Evolutionary conservation across 2,113 vertebrate species (phyloP).

Genomic region (Dipodomys merriami): DNA sequence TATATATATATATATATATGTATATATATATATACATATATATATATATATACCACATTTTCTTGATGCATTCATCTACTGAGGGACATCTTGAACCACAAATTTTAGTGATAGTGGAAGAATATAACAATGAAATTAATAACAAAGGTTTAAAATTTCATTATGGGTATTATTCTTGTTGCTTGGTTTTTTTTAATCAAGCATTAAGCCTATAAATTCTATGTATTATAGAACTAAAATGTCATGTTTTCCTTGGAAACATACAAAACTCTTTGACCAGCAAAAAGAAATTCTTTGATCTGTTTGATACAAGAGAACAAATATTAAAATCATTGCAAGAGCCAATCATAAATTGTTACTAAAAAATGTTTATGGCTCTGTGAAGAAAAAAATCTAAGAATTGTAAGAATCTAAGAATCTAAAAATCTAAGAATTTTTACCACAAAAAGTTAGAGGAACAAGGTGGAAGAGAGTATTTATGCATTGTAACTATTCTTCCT

Average conservation of each 20-base stretch:
- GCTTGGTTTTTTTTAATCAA: slow-evolving; percentile 42
- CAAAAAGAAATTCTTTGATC: not conserved
- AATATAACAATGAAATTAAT: slow-evolving; percentile 50
- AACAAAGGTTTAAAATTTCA: slow-evolving; percentile 31
- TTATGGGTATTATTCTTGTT: not conserved
- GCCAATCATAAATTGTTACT: not conserved
- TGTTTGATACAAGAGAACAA: not conserved
- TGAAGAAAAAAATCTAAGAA: not conserved
- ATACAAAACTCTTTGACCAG: not conserved
- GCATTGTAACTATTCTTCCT: slow-evolving; percentile 30
- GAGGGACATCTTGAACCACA: not conserved
- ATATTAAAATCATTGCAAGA: not conserved
- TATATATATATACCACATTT: too few relatives aligned
- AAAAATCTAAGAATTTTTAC: not conserved
- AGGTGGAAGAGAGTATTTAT: not conserved
- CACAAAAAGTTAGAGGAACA: not conserved
- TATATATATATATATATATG: too few relatives aligned
- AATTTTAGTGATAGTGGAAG: slow-evolving; percentile 14
- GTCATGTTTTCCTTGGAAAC: slow-evolving; percentile 1
- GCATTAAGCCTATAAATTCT: not conserved
- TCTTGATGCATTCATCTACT: too few relatives aligned
- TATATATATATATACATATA: too few relatives aligned
- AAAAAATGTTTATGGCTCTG: not conserved
- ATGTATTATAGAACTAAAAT: not conserved
- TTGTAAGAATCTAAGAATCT: not conserved